phyloP scores from a whole-genome alignment of 2,888 invertebrate genomes.

The Volucella zonaria region DNA sequence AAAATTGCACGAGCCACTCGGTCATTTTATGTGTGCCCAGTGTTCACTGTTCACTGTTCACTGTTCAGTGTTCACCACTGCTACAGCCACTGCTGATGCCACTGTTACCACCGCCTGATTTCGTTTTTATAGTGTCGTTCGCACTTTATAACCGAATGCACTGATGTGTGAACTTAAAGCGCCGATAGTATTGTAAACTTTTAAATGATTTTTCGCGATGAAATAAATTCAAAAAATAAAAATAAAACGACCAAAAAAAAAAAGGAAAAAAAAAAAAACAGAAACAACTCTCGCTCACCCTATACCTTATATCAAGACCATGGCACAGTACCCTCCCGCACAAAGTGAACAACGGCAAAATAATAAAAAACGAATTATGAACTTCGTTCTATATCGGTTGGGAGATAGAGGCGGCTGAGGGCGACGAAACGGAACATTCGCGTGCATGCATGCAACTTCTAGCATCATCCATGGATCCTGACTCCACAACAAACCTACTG shows the following conservation, averaged over 20 bases:
- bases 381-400: slow-evolving; percentile 31
- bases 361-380: slow-evolving; percentile 72
- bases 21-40: slow-evolving; percentile 17
- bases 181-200: slow-evolving; percentile 80
- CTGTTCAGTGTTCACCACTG: neutral
- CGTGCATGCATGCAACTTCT: slow-evolving; percentile 42
- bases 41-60: too few relatives aligned
- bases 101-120: slow-evolving; percentile 31
- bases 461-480: slow-evolving; percentile 40
- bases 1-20: slow-evolving; percentile 33
- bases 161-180: slow-evolving; percentile 82
- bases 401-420: slow-evolving; percentile 5
- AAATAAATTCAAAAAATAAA: slow-evolving; percentile 66
- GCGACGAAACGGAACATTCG: slow-evolving; percentile 26
- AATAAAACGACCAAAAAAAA: slow-evolving; percentile 28
- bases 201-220: slow-evolving; percentile 79
- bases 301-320: too few relatives aligned
- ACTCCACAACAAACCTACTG: slow-evolving; percentile 15
- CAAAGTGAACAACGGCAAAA: slow-evolving; percentile 55
- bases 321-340: slow-evolving; percentile 16
- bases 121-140: slow-evolving; percentile 75
- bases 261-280: slow-evolving; percentile 32
- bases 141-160: slow-evolving; percentile 77
- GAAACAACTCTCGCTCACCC: neutral
- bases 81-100: slow-evolving; percentile 12